A percentile compares a stretch with the other conserved stretches of the same genome.
phyloP scores from a whole-genome alignment of 2,113 vertebrate species.

The Melanostigma gelatinosum region DNA sequence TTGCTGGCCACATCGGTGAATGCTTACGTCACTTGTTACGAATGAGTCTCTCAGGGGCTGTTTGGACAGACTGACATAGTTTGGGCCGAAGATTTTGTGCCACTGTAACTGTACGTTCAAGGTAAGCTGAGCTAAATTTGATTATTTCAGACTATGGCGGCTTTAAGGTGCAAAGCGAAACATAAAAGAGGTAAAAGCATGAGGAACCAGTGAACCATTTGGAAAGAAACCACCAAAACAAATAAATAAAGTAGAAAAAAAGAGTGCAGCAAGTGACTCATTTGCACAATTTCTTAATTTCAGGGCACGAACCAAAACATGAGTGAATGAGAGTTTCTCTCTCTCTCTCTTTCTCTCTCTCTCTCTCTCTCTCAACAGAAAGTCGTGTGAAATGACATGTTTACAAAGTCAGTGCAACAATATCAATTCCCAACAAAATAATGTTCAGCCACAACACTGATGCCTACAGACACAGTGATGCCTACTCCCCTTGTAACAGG shows the following conservation, averaged over 20 bases:
- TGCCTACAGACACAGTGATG: no score
- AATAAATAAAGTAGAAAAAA: neutral
- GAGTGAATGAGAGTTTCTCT: neutral
- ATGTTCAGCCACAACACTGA: no score
- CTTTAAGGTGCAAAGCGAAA: neutral
- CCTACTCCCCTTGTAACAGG: neutral
- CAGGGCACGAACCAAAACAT: neutral
- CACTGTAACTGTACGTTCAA: neutral
- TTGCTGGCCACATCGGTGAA: constrained; percentile 32
- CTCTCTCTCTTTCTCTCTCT: neutral
- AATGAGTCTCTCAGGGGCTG: constrained; percentile 3
- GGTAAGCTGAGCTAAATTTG: neutral
- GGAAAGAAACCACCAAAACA: neutral
- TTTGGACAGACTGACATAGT: constrained; percentile 14
- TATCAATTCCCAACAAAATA: neutral
- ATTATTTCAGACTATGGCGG: neutral
- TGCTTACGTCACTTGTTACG: constrained; percentile 2
- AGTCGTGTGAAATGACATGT: neutral
- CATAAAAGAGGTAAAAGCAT: neutral
- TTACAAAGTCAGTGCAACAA: neutral
- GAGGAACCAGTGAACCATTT: no score
- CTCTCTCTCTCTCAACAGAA: neutral
- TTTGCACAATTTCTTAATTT: neutral
- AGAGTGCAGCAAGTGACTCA: neutral
- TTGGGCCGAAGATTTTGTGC: neutral